phyloP scores from a whole-genome alignment of 2,113 vertebrate genomes.

The Isurus oxyrinchus region DNA sequence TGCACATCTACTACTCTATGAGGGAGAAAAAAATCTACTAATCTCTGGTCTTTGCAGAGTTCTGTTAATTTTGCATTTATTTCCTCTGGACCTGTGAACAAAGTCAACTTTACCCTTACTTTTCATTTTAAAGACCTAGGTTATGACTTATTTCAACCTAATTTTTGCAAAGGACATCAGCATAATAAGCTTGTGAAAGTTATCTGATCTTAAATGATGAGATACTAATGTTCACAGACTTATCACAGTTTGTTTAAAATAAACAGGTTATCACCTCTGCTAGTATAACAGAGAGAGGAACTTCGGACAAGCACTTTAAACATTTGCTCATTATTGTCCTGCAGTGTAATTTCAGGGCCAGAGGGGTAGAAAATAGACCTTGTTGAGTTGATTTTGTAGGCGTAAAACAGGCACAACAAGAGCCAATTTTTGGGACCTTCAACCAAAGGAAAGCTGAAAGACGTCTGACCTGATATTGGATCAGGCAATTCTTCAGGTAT shows the following conservation, averaged over 20 bases:
- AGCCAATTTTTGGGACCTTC: background rate
- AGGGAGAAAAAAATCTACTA: background rate
- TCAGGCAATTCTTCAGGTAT: background rate
- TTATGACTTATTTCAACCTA: background rate
- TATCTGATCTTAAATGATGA: background rate
- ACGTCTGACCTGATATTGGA: background rate
- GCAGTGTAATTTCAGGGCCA: background rate
- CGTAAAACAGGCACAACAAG: background rate
- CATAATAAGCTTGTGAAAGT: background rate
- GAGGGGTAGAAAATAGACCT: background rate
- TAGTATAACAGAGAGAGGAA: background rate
- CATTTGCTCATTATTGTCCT: background rate
- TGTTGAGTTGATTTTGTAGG: background rate
- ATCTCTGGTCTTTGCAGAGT: background rate
- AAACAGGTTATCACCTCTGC: background rate
- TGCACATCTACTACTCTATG: background rate
- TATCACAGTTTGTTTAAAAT: background rate
- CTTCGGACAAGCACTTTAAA: background rate
- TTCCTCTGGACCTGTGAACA: background rate
- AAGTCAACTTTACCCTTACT: background rate
- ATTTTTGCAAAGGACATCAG: slow-evolving; percentile 3
- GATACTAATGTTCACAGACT: background rate
- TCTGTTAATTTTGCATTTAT: background rate
- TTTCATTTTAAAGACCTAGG: background rate
- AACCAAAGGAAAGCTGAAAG: background rate